Evolutionary conservation across 2,888 invertebrate species (phyloP).

Genomic region (Tipula helvola): DNA sequence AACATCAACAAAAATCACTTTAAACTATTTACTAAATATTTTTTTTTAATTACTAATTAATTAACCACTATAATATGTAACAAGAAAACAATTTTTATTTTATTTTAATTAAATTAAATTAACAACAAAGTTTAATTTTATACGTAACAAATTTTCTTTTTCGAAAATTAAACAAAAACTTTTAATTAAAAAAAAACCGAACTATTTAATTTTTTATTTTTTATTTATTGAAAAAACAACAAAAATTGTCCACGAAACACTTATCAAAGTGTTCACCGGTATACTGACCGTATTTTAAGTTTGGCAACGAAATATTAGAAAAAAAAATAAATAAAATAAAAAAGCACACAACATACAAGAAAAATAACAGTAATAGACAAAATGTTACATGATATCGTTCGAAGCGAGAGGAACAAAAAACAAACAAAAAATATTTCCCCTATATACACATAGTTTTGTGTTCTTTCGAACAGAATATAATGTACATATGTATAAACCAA

Average conservation of each 20-base stretch:
- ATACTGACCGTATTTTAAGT: conserved; percentile 1
- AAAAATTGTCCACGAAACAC: background rate
- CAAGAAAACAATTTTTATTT: background rate
- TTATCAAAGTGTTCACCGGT: conserved; percentile 9
- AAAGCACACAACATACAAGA: background rate
- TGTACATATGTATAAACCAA: too few species aligned
- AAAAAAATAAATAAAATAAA: background rate
- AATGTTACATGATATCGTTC: background rate
- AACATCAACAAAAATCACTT: background rate
- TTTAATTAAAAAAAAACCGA: background rate
- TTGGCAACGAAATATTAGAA: background rate
- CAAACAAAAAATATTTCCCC: background rate
- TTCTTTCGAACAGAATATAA: background rate
- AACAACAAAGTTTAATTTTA: background rate
- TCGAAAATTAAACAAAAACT: background rate
- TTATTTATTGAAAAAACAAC: background rate
- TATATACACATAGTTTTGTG: background rate
- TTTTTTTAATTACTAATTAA: background rate
- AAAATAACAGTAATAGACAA: background rate
- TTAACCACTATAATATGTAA: background rate
- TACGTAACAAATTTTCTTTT: background rate
- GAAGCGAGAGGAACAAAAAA: background rate
- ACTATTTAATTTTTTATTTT: background rate
- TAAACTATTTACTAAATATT: background rate
- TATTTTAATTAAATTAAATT: background rate